A percentile compares a stretch with the other conserved stretches of the same genome.
phyloP scores from a whole-genome alignment of 1,140 invertebrate species.

The Octopus sinensis region DNA sequence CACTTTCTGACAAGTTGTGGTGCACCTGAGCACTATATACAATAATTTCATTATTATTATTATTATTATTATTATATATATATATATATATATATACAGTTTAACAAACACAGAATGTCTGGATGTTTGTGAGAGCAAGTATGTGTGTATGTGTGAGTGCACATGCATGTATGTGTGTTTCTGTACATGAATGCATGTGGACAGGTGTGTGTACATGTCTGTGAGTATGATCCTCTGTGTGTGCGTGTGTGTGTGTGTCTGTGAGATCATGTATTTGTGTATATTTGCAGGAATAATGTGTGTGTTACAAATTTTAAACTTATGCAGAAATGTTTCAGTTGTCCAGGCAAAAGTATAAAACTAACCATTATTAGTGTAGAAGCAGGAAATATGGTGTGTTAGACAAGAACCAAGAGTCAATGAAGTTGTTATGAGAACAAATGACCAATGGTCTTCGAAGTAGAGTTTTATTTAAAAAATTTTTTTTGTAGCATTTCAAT shows the following conservation, averaged over 20 bases:
- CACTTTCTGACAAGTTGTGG: too few relatives aligned
- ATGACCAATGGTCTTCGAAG: too few relatives aligned
- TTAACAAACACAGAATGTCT: background rate
- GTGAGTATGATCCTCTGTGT: background rate
- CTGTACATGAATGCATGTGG: background rate
- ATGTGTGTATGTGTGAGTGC: background rate
- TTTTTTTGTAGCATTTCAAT: too few relatives aligned
- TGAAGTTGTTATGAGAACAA: too few relatives aligned
- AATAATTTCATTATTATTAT: background rate
- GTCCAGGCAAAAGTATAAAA: too few relatives aligned
- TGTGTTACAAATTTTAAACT: background rate
- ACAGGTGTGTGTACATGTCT: background rate
- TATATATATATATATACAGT: background rate
- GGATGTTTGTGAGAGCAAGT: background rate
- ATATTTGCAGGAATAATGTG: background rate
- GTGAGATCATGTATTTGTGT: background rate
- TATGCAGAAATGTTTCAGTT: too few relatives aligned
- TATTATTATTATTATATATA: background rate
- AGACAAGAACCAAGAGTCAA: too few relatives aligned
- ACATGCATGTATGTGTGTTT: background rate
- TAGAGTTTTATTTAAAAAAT: too few relatives aligned
- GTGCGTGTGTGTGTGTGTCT: background rate
- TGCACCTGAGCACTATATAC: background rate
- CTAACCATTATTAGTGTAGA: too few relatives aligned
- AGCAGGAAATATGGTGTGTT: too few relatives aligned